Evolutionary conservation across 2,797 vertebrate genomes (phyloP), one percentile per base, ranked within the genome.

Genomic region (Eulemur rubriventer): DNA sequence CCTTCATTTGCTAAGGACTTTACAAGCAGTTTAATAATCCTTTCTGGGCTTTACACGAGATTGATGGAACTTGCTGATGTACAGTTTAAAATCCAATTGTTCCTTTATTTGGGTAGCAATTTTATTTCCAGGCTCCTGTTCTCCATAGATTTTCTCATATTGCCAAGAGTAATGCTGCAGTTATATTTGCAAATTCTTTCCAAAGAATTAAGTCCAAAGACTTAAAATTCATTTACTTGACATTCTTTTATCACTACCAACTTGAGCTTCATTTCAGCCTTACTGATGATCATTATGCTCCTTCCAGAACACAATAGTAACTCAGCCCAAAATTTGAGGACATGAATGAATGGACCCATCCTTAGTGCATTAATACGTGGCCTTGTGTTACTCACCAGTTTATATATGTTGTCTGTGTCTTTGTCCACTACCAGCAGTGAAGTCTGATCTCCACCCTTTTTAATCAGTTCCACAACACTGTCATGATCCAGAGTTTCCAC

Each of bases 381-480:
- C 65, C 52, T 69, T 90, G 10, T 3, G 0, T 98, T 83, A 96
- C 97, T 98, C 97, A 99, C 99, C 99, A 98, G 98, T 93, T 98
- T 99, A 22, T 99, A 99, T 93, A 99, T 98, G 79, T 98, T 90
- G 28, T 99, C 98, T 0, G 99, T 99, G 57, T 99, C 98, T 91
- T 98, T 98, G 98, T 99, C 99, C 75, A 99, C 98, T 96, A 99
- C 99, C 89, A 99, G 48, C 91, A 99, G 93, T 69, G 98, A 99
- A 95, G 98, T 99, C 85, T 98, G 98, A 48, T 98, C 98, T 72
- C 99, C 99, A 2, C 98, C 98, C 93, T 98, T 97, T 57, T 89
- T 98, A 96, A 99, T 99, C 98, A 96, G 98, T 28, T 98, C 98
- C 96, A 99, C 99, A 88, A 99, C 98, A 1, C 99, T 93, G 7